Conservation (phyloP, 2,888 invertebrate genomes). For the Monoplex corrugatus region DNA sequence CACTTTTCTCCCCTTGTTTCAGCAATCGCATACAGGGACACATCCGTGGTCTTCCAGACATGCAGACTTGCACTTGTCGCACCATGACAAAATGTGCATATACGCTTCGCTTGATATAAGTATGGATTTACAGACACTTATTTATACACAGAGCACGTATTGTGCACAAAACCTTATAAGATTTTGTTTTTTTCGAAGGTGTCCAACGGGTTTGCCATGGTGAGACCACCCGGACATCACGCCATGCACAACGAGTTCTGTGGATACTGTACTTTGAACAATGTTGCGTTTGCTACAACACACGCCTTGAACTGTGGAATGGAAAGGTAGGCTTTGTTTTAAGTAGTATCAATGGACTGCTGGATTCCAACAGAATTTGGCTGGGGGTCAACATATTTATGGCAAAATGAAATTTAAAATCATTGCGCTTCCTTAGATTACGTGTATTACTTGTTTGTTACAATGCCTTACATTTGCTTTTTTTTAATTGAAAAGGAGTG, state of each 20-base stretch:
- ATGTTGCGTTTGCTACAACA: constrained; percentile 91
- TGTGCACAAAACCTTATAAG: neutral
- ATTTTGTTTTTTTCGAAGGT: constrained; percentile 76
- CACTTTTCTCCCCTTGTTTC: too few species aligned
- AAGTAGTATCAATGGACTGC: too few species aligned
- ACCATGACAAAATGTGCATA: neutral
- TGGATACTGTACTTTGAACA: constrained; percentile 94
- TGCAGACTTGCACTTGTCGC: neutral
- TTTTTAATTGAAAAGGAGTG: neutral
- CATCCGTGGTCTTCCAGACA: neutral
- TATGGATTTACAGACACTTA: too few species aligned
- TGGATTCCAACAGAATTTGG: too few species aligned
- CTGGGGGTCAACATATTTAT: neutral
- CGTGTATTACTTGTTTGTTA: neutral
- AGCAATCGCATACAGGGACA: too few species aligned
- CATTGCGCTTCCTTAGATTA: neutral
- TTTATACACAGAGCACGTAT: neutral
- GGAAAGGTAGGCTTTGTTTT: constrained; percentile 68
- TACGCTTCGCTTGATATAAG: too few species aligned
- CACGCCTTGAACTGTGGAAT: constrained; percentile 85
- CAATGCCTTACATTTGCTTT: neutral
- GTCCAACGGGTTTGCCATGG: constrained; percentile 90
- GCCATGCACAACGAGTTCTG: constrained; percentile 89
- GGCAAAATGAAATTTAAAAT: neutral
- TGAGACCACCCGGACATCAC: constrained; percentile 93